Conservation (phyloP, 2,113 vertebrate species). For the Saiga tatarica region DNA sequence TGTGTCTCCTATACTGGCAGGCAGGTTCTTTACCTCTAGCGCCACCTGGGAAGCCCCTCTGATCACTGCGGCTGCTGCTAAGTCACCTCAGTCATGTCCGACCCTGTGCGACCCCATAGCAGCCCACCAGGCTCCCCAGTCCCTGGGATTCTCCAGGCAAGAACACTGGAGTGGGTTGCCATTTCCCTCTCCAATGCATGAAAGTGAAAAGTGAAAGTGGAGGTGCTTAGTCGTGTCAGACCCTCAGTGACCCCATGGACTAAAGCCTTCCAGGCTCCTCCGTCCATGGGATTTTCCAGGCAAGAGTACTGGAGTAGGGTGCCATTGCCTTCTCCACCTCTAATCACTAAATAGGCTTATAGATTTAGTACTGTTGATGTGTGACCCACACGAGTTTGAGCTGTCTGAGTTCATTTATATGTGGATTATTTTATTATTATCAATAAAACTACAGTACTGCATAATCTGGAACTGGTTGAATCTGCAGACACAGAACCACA, state of each 20-base stretch:
- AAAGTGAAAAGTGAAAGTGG: no score
- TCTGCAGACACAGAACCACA: not conserved
- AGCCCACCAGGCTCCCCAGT: no score
- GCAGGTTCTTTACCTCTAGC: not conserved
- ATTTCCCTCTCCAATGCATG: no score
- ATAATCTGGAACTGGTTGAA: not conserved
- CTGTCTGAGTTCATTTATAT: not conserved
- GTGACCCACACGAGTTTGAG: not conserved
- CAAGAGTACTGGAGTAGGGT: no score
- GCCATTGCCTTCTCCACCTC: not conserved
- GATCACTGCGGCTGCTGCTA: not conserved
- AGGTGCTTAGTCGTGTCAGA: no score
- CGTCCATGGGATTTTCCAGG: no score
- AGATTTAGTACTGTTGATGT: not conserved
- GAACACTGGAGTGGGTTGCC: no score
- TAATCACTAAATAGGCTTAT: not conserved
- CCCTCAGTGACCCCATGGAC: no score
- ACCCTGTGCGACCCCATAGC: no score
- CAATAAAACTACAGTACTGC: not conserved
- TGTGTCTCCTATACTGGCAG: not conserved
- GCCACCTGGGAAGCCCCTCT: not conserved
- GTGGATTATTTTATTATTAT: not conserved
- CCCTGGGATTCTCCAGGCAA: no score
- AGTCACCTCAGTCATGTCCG: no score
- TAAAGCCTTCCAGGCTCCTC: no score